Conservation (phyloP, 2,113 vertebrate species). For the Motacilla tschutschensis region DNA sequence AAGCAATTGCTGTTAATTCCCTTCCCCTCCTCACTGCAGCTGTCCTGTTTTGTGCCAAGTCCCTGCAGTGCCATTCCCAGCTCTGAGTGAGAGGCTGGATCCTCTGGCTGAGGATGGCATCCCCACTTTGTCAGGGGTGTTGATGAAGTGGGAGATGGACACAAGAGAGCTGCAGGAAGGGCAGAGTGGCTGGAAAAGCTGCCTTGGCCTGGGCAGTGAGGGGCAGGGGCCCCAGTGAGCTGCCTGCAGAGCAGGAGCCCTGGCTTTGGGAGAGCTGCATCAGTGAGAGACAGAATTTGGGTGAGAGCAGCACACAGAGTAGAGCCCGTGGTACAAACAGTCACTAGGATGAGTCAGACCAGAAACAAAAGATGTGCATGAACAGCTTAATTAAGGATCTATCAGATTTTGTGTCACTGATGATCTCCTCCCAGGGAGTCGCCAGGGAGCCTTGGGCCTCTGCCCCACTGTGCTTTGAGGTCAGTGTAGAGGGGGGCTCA, state of each 20-base stretch:
- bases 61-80: accelerated
- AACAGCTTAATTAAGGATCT: neutral
- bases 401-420: neutral
- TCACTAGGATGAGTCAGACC: neutral
- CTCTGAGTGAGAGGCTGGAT: neutral
- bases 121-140: neutral
- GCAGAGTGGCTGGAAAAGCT: neutral
- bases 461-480: neutral
- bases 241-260: neutral
- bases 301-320: neutral
- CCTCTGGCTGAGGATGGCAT: accelerated
- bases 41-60: neutral
- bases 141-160: neutral
- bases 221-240: neutral
- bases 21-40: neutral
- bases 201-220: neutral
- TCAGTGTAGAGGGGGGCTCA: neutral
- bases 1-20: neutral
- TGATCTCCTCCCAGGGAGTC: neutral
- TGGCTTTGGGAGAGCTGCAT: accelerated
- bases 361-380: neutral
- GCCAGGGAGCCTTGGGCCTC: neutral
- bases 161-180: neutral
- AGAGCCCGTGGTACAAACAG: neutral
- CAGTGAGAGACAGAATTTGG: neutral